Base-by-base conservation (phyloP, 1,140 invertebrate genomes). In the Plutomurus gul region DNA sequence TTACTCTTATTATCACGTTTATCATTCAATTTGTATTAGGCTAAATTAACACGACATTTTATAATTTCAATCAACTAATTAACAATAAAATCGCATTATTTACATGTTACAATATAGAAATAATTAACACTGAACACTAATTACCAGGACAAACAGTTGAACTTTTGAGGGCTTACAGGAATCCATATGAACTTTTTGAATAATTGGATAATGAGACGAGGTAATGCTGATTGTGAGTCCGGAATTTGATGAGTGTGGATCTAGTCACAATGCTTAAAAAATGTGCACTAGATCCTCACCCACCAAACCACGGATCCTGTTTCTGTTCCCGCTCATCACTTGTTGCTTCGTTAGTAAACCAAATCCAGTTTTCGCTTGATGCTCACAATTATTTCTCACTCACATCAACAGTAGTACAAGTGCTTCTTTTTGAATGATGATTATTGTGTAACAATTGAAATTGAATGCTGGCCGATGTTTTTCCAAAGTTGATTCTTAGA, bases 241-340 rank as follows among this genome's bases (percentile, higher is more conserved):
- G 75, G 39, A 74, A 74, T 47, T 91, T 92, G 91, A 92, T 91
- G 92, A 93, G 92, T 93, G 92, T 92, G 91, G 91, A 92, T 93
- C 92, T 93, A 93, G 92, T 93, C 92, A 93, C 85, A 83, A 46
- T 30, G 85, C 82, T 82, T 84, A 84, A 83, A 72, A 83, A 85
- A 90, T 91, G 91, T 91, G 90, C 88, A 92, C 92, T 89, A 93
- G 91, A 92, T 90, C 88, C 90, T 90, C 90, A 92, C 92, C 91
- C 91, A 91, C 89, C 92, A 78, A 85, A 70, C 79, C 80, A 81
- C 75, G 80, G 79, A 46, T 77, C 72, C 47, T 49, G 71, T 47
- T 47, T 43, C 65, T 43, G 36, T 73, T 73, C 37, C 37, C 71
- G 37, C 71, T 65, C 56, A 65, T 30, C 25, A 65, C 56, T 65